phyloP scores from a whole-genome alignment of 2,797 vertebrate species.

The Oreortyx pictus region DNA sequence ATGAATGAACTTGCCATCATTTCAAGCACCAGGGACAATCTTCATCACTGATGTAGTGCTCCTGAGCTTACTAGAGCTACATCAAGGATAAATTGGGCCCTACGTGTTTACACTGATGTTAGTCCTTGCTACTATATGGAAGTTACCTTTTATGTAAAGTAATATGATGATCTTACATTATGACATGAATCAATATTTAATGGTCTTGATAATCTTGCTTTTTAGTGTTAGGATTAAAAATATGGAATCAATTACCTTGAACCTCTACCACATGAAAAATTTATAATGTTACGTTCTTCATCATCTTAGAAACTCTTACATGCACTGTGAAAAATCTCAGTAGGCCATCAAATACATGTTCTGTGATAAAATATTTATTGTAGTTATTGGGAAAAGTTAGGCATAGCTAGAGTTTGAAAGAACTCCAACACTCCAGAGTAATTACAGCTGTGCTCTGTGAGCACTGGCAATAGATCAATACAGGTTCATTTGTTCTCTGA shows the following conservation, averaged over 20 bases:
- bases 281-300: constrained; percentile 88
- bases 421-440: constrained; percentile 88
- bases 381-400: constrained; percentile 90
- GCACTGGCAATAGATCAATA: constrained; percentile 84
- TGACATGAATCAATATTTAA: constrained; percentile 85
- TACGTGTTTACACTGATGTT: background rate
- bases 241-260: constrained; percentile 87
- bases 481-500: constrained; percentile 84
- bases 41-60: background rate
- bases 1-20: constrained; percentile 39
- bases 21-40: constrained; percentile 31
- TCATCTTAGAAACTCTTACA: constrained; percentile 92
- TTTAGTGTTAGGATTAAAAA: constrained; percentile 87
- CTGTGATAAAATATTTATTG: constrained; percentile 99
- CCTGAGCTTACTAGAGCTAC: background rate
- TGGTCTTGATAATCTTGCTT: constrained; percentile 84
- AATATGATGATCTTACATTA: constrained; percentile 80
- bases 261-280: constrained; percentile 89
- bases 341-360: constrained; percentile 93
- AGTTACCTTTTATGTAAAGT: constrained; percentile 77
- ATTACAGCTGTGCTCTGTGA: constrained; percentile 87
- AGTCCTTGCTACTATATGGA: constrained; percentile 55
- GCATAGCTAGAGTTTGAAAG: constrained; percentile 91
- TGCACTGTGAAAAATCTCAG: constrained; percentile 90
- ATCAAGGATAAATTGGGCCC: constrained; percentile 26